Evolutionary conservation across 2,888 invertebrate genomes (phyloP).

Genomic region (Penaeus monodon): DNA sequence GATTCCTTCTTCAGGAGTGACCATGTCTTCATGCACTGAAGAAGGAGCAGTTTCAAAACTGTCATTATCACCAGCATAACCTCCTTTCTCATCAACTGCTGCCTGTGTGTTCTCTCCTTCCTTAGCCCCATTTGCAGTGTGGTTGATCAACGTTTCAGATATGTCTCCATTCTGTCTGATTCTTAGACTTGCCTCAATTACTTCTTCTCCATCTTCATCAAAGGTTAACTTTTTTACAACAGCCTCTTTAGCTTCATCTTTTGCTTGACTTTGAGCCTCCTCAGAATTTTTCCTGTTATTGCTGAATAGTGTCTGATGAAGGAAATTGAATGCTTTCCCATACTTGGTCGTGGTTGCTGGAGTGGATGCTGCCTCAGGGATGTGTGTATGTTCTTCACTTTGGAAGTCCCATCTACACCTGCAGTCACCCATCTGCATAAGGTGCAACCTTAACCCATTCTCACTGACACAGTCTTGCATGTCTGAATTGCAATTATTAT

Average conservation of each 20-base stretch:
- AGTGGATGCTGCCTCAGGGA: neutral
- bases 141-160: neutral
- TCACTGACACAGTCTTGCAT: neutral
- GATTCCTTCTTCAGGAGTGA: conserved; percentile 55
- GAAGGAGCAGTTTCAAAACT: conserved; percentile 59
- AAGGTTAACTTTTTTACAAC: conserved; percentile 35
- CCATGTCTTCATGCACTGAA: conserved; percentile 39
- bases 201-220: conserved; percentile 26
- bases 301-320: conserved; percentile 46
- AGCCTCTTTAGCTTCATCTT: neutral
- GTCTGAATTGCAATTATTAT: conserved; percentile 26
- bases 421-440: conserved; percentile 50
- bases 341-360: conserved; percentile 32
- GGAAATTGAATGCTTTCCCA: conserved; percentile 41
- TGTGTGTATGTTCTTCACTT: neutral
- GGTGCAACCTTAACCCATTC: conserved; percentile 23
- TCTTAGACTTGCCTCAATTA: neutral
- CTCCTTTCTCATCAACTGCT: neutral
- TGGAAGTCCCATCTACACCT: conserved; percentile 34
- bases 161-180: conserved; percentile 6
- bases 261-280: neutral
- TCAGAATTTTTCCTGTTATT: neutral
- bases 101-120: neutral
- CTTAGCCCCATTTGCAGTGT: neutral
- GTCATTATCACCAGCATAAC: conserved; percentile 29